Conservation (phyloP, 2,888 invertebrate genomes). For the Octonoba sinensis region DNA sequence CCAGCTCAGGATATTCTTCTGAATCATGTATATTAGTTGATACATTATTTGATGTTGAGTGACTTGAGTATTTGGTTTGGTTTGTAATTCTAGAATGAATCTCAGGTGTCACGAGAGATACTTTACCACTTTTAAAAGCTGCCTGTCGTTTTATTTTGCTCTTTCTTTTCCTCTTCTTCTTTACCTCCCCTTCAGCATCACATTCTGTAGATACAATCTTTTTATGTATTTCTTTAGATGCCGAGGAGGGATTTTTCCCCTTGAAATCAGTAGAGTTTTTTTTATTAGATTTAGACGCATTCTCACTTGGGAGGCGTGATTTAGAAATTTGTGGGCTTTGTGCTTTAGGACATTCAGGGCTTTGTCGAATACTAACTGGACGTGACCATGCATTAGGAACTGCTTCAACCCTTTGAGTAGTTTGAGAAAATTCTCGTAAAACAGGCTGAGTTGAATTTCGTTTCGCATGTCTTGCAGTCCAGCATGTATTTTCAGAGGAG, state of each 20-base stretch:
- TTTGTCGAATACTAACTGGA: no score
- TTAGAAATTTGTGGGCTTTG: no score
- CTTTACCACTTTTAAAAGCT: slow-evolving; percentile 29
- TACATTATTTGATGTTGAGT: not conserved
- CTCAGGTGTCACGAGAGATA: slow-evolving; percentile 41
- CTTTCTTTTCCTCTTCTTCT: slow-evolving; percentile 42
- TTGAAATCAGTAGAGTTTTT: not conserved
- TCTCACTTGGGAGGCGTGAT: no score
- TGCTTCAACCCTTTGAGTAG: no score
- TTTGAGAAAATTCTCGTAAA: no score
- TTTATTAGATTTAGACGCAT: no score
- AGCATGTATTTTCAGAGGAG: no score
- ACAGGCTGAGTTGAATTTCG: no score
- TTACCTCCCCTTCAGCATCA: not conserved
- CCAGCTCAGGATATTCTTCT: slow-evolving; percentile 53
- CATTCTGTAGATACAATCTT: not conserved
- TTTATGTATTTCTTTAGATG: not conserved
- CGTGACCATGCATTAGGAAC: no score
- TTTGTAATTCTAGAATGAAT: slow-evolving; percentile 34
- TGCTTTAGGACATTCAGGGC: no score
- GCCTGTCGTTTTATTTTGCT: slow-evolving; percentile 38
- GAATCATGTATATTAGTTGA: slow-evolving; percentile 30
- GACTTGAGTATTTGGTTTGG: slow-evolving; percentile 1
- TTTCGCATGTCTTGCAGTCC: no score
- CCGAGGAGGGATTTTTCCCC: not conserved